Percentiles rank a stretch among this genome's conserved stretches.
Conservation (phyloP, 2,888 invertebrate species). For the Listrodromus nycthemerus region DNA sequence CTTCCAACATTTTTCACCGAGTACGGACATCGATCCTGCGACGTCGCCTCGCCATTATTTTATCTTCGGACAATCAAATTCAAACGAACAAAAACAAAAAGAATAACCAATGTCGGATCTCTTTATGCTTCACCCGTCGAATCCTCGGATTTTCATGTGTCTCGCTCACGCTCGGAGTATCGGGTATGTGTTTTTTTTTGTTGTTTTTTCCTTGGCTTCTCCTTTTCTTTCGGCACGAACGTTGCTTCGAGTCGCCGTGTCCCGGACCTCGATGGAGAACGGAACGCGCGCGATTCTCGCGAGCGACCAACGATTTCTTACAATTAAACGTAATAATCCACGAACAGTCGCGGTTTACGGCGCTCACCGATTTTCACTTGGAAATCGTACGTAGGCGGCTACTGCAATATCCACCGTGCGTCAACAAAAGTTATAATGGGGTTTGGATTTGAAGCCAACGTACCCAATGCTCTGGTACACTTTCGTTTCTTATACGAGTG, state of each 20-base stretch:
- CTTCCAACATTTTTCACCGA: slow-evolving; percentile 36
- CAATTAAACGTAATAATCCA: slow-evolving; percentile 23
- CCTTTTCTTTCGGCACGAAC: not conserved
- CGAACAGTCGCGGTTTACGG: not conserved
- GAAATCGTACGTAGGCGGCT: slow-evolving; percentile 7
- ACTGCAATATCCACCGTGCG: not conserved
- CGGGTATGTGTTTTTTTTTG: not conserved
- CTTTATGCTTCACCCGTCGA: slow-evolving; percentile 11
- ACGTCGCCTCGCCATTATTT: not conserved
- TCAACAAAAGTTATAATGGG: slow-evolving; percentile 4
- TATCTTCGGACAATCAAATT: not conserved
- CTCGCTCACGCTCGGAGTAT: not conserved
- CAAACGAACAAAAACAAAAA: not conserved
- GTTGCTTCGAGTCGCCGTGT: not conserved
- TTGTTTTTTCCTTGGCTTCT: not conserved
- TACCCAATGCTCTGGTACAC: not conserved
- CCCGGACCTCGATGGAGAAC: slow-evolving; percentile 15
- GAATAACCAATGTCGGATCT: slow-evolving; percentile 6
- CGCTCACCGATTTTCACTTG: slow-evolving; percentile 8
- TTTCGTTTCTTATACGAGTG: not conserved
- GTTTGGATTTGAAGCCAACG: not conserved
- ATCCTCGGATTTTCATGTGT: not conserved
- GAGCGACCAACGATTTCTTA: slow-evolving; percentile 18
- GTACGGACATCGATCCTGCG: slow-evolving; percentile 9
- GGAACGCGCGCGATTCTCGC: not conserved